Conservation (phyloP, 2,888 invertebrate species). For the Epinotia nisella region DNA sequence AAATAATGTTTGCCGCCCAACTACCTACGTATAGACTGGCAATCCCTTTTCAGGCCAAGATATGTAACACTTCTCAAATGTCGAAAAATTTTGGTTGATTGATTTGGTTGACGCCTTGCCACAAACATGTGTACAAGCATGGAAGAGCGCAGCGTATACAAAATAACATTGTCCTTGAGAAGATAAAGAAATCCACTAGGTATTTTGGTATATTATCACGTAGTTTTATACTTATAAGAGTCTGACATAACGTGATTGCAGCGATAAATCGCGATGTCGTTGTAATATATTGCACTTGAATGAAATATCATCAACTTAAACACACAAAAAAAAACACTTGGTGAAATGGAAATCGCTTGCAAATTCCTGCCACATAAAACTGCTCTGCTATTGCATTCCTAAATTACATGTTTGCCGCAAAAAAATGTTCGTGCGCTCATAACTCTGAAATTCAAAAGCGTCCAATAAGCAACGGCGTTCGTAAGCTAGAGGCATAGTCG, state of each 20-base stretch:
- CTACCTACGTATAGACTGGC: too few species aligned
- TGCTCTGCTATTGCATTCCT: not conserved
- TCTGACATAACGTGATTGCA: too few species aligned
- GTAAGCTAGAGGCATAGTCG: conserved; percentile 19
- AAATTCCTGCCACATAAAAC: not conserved
- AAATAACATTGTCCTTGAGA: not conserved
- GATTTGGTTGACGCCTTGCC: too few species aligned
- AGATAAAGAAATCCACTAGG: not conserved
- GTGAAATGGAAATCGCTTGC: not conserved
- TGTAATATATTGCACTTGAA: too few species aligned
- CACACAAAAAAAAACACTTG: not conserved
- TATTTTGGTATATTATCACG: too few species aligned
- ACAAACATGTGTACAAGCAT: not conserved
- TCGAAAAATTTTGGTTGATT: too few species aligned
- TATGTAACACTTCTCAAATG: too few species aligned
- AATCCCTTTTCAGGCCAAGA: too few species aligned
- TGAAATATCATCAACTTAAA: not conserved
- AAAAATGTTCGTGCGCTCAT: conserved; percentile 11
- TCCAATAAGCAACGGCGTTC: conserved; percentile 25
- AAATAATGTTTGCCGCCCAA: too few species aligned
- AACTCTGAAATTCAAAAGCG: conserved; percentile 24
- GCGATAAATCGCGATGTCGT: not conserved
- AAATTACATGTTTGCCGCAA: not conserved
- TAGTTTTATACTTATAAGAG: too few species aligned
- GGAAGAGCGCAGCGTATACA: not conserved